Conservation (phyloP, 2,888 invertebrate genomes). For the Salticus scenicus region DNA sequence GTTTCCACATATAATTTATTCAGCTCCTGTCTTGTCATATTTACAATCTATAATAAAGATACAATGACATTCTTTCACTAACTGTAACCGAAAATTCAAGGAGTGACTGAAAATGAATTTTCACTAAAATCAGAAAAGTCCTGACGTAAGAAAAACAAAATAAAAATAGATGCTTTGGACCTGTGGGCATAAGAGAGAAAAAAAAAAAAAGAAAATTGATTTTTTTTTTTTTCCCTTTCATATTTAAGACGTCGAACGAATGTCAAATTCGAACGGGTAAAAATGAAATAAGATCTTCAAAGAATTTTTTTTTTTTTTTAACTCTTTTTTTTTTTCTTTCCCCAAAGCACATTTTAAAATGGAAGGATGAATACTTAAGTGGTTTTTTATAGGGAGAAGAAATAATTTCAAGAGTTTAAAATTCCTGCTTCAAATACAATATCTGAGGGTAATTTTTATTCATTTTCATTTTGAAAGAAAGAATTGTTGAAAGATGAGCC, state of each 20-base stretch:
- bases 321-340: not conserved
- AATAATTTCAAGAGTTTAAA: not conserved
- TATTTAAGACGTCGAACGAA: conserved; percentile 12
- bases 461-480: no score
- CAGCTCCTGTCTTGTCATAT: not conserved
- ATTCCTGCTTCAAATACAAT: not conserved
- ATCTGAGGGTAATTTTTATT: not conserved
- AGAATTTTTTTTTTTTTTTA: not conserved
- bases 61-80: not conserved
- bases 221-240: not conserved
- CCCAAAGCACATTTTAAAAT: not conserved
- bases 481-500: no score
- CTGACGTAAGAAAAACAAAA: not conserved
- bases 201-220: not conserved
- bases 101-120: conserved; percentile 2
- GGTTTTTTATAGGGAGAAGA: not conserved
- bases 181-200: not conserved
- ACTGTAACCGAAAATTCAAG: not conserved
- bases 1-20: not conserved
- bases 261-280: conserved; percentile 9
- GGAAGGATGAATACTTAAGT: conserved; percentile 3
- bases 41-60: not conserved
- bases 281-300: conserved; percentile 5
- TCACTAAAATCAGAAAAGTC: not conserved
- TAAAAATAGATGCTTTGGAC: conserved; percentile 6